Base-by-base conservation (phyloP, 1,140 invertebrate genomes). In the Wasmannia auropunctata region DNA sequence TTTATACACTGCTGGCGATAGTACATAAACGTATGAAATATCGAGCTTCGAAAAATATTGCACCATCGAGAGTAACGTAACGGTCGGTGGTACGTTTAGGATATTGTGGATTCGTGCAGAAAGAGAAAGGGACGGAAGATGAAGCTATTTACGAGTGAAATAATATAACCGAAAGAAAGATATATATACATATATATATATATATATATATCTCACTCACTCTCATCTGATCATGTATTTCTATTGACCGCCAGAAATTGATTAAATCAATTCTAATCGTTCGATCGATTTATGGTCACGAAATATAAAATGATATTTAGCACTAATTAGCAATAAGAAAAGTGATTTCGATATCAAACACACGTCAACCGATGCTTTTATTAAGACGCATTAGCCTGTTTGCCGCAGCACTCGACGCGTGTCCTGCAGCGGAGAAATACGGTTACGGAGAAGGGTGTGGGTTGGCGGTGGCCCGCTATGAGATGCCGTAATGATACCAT, bases 21-120 rank as follows among this genome's bases (percentile, higher is more conserved):
- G 79, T 81, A 81, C 79, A 72, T 81, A 81, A 81, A 81, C 79
- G 79, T 72, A 81, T 81, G 79, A 81, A 81, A 81, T 81, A 81
- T 81, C 65, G 79, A 43, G 37, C 51, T 81, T 58, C 51, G 65
- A 81, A 81, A 81, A 81, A 81, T 81, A 81, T 72, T 81, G 79
- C 79, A 58, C 79, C 65, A 72, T 81, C 79, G 79, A 81, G 65
- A 81, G 67, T 81, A 81, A 79, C 60, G 25, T 76, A 60, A 80
- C 76, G 79, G 51, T 72, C 79, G 51, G 25, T 37, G 37, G 67
- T 31, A 28, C 65, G 65, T 81, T 70, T 58, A 43, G 79, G 69
- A 81, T 81, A 81, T 81, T 70, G 77, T 31, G 49, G 63, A 70
- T 81, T 72, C 37, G 37, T 22, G 65, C 19, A 34, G 49, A 81